Evolutionary conservation across 2,797 vertebrate species (phyloP).

Genomic region (Otolemur crassicaudatus): DNA sequence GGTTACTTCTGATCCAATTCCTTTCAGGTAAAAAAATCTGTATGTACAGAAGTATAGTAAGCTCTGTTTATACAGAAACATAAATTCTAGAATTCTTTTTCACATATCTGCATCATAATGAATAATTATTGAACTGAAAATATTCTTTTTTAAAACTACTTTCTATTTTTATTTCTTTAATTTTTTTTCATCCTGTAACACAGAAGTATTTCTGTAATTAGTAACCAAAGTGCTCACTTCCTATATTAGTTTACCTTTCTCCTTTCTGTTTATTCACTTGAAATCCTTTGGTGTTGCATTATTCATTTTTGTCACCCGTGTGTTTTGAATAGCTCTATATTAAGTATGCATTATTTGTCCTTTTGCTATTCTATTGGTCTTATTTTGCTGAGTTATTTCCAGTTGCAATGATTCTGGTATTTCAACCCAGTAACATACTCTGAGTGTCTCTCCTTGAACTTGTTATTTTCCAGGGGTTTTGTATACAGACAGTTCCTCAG

Average conservation of each 20-base stretch:
- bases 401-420: neutral
- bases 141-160: neutral
- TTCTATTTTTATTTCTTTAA: slow-evolving; percentile 13
- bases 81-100: neutral
- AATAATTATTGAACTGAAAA: neutral
- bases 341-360: neutral
- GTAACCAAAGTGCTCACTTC: neutral
- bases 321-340: neutral
- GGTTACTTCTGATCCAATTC: neutral
- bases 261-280: neutral
- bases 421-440: neutral
- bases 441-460: neutral
- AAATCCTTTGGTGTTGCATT: neutral
- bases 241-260: slow-evolving; percentile 7
- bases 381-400: slow-evolving; percentile 1
- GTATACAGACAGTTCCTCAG: neutral
- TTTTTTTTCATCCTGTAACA: neutral
- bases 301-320: neutral
- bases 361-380: neutral
- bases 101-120: neutral
- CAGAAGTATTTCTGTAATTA: neutral
- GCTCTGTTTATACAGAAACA: neutral
- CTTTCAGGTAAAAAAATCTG: neutral
- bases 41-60: too few species aligned
- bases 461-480: neutral